phyloP scores from a whole-genome alignment of 2,113 vertebrate genomes.

The Menura novaehollandiae region DNA sequence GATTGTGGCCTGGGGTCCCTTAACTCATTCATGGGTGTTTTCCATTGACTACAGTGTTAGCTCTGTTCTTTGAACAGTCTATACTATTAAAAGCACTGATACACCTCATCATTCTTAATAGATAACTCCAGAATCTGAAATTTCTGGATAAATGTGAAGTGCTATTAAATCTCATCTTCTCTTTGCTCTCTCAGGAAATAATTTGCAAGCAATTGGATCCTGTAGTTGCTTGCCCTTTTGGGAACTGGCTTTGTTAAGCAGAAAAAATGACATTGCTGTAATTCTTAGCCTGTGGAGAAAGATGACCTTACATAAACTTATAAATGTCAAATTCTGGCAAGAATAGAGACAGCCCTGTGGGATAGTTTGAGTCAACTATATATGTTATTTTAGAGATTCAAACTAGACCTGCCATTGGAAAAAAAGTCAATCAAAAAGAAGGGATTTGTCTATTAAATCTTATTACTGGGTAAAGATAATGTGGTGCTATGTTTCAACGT shows the following conservation, averaged over 20 bases:
- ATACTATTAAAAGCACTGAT: background rate
- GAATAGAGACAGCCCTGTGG: background rate
- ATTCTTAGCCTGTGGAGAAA: slow-evolving; percentile 12
- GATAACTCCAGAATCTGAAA: background rate
- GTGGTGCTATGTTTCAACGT: background rate
- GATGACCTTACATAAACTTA: slow-evolving; percentile 41
- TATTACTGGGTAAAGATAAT: background rate
- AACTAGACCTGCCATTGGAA: background rate
- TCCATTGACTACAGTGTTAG: background rate
- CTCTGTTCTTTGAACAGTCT: background rate
- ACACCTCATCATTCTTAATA: background rate
- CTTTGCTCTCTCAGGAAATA: background rate
- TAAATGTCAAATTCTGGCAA: slow-evolving; percentile 34
- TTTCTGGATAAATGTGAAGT: background rate
- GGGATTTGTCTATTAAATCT: background rate
- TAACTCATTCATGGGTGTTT: background rate
- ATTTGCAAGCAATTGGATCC: background rate
- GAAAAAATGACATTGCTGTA: background rate
- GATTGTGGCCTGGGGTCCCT: background rate
- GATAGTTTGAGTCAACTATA: background rate
- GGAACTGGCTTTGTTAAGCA: slow-evolving; percentile 15
- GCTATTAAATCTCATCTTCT: background rate
- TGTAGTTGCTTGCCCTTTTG: background rate
- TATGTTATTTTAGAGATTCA: background rate
- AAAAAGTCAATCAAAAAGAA: background rate